Conservation (phyloP, 1,140 invertebrate species). For the Drosophila ironensis region DNA sequence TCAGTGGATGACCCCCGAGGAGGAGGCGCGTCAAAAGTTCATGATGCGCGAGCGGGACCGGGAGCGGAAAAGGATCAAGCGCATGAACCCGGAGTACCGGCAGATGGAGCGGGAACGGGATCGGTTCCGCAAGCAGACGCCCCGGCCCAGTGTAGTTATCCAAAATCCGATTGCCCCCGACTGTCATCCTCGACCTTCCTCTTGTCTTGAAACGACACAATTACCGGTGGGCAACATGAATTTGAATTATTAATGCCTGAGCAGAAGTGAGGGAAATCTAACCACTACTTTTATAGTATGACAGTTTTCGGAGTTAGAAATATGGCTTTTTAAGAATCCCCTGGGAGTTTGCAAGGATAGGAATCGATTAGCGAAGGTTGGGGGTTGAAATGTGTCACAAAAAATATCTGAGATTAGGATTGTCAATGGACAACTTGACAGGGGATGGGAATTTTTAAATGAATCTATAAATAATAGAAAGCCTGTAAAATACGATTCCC, state of each 20-base stretch:
- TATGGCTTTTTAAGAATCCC: too few relatives aligned
- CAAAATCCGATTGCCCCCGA: constrained; percentile 32
- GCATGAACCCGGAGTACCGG: constrained; percentile 73
- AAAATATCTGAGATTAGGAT: too few relatives aligned
- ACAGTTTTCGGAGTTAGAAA: too few relatives aligned
- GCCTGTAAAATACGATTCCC: neutral
- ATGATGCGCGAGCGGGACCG: constrained; percentile 74
- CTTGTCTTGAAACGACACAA: constrained; percentile 29
- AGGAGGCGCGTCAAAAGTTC: constrained; percentile 75
- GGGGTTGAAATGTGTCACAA: too few relatives aligned
- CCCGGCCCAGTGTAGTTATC: constrained; percentile 75
- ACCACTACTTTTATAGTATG: too few relatives aligned
- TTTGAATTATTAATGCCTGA: constrained; percentile 4
- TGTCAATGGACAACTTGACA: too few relatives aligned
- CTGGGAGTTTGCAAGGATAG: too few relatives aligned
- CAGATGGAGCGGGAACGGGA: constrained; percentile 71
- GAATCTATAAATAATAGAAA: too few relatives aligned
- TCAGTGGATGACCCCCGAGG: constrained; percentile 78
- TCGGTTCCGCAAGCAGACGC: constrained; percentile 74
- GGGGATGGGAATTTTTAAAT: too few relatives aligned
- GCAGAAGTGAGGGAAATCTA: too few relatives aligned
- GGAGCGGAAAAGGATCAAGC: constrained; percentile 72
- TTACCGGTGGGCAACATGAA: constrained; percentile 1
- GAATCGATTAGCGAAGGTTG: too few relatives aligned
- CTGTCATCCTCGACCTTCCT: constrained; percentile 1